Evolutionary conservation across 2,888 invertebrate species (phyloP).

Genomic region (Pammene aurita): DNA sequence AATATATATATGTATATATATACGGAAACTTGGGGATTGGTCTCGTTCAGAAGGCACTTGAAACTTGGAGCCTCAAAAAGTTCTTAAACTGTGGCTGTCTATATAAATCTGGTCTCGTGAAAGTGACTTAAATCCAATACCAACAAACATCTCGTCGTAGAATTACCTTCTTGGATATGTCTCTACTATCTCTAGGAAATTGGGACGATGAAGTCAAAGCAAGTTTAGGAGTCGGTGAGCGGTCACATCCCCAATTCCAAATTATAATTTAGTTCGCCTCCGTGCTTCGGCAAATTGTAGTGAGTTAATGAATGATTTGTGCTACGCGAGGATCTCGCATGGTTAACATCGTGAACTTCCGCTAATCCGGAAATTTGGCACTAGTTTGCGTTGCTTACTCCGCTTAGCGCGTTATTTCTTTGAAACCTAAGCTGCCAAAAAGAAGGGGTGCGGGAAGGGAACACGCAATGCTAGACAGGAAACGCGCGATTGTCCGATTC

Average conservation of each 20-base stretch:
- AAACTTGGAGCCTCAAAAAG: too few species aligned
- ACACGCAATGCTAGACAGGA: too few species aligned
- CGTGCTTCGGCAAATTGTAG: constrained; percentile 20
- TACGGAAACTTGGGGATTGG: too few species aligned
- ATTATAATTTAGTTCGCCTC: constrained; percentile 23
- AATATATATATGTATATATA: too few species aligned
- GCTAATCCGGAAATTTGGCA: neutral
- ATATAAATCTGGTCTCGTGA: too few species aligned
- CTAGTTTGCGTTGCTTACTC: neutral
- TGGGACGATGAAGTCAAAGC: constrained; percentile 30
- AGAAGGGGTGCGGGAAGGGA: too few species aligned
- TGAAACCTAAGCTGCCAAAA: too few species aligned
- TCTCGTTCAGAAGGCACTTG: too few species aligned
- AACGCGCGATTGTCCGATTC: too few species aligned
- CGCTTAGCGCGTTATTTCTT: too few species aligned
- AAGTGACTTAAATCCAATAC: too few species aligned
- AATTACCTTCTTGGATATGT: neutral
- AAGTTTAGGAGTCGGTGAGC: constrained; percentile 22
- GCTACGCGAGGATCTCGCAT: neutral
- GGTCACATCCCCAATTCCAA: constrained; percentile 29
- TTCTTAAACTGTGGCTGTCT: too few species aligned
- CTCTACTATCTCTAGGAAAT: constrained; percentile 20
- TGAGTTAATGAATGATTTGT: constrained; percentile 20
- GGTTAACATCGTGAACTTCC: constrained; percentile 7
- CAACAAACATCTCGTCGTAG: neutral